Evolutionary conservation across 2,113 vertebrate species (phyloP), one percentile per base, ranked within the genome.

Genomic region (Erythrolamprus reginae): DNA sequence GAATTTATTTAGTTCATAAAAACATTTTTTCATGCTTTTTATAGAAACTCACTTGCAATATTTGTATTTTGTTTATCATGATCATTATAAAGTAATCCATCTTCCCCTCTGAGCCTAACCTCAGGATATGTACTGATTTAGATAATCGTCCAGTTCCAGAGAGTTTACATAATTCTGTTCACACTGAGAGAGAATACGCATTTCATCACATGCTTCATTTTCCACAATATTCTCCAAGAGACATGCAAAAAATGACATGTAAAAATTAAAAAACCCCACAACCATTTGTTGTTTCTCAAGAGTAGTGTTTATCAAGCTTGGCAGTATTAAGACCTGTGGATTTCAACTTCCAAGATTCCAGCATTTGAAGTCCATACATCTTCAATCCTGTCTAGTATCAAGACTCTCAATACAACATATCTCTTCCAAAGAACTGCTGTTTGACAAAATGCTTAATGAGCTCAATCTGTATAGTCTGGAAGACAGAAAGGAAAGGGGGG

Each of bases 1-100:
- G 77, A 92, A 91, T 56, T 17, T 61, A 61, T 85, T 93, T 70
- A 90, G 45, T 38, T 87, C 95, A 84, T 58, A 89, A 93, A 42
- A 93, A 85, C 12, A 1, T 1, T 90, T 90, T 94, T 85, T 55
- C n/a, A 55, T 91, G 89, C 82, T 42, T 89, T 86, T 77, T 7
- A 47, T 19, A 50, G 84, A 91, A 87, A 87, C 47, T 90, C 42
- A 82, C 45, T 48, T 92, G 23, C 24, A 90, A 13, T 19, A 77
- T 84, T 21, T 47, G 90, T 82, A 93, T 92, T 58, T 93, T 91
- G 51, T 65, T 89, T 82, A 50, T 50, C 70, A 38, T 33, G 70
- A 89, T 82, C 56, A 89, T 10, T 10, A 23, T 0, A 84, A 3
- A 52, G 19, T 6, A 45, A 4, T 51, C n/a, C n/a, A 0, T 56